Percentiles rank a stretch among this genome's conserved stretches.
Conservation (phyloP, 2,888 invertebrate species). For the Odontomyia ornata region DNA sequence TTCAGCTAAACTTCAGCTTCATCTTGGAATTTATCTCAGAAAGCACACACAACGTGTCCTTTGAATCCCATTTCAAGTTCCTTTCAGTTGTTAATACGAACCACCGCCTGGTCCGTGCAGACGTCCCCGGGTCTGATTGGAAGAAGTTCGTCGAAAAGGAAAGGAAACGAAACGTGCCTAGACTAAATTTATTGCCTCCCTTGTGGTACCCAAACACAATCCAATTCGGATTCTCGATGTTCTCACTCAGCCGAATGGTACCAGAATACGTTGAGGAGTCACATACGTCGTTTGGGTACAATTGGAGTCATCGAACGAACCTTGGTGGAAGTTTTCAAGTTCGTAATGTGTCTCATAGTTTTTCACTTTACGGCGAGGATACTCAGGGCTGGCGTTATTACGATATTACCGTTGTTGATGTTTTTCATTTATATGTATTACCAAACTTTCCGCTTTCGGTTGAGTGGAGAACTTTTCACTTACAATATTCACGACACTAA, state of each 20-base stretch:
- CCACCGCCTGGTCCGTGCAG: not conserved
- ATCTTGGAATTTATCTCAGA: not conserved
- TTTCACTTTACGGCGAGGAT: constrained; percentile 12
- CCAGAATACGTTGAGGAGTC: too few relatives aligned
- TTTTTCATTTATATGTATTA: too few relatives aligned
- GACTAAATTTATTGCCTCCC: constrained; percentile 61
- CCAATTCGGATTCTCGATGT: not conserved
- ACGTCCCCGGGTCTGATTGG: not conserved
- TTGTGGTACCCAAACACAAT: constrained; percentile 49
- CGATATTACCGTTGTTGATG: not conserved
- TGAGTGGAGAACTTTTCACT: too few relatives aligned
- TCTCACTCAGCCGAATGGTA: not conserved
- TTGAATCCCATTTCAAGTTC: constrained; percentile 15
- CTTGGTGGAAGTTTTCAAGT: constrained; percentile 14
- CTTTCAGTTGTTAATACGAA: constrained; percentile 39
- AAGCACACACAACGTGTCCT: constrained; percentile 2
- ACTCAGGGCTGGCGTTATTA: not conserved
- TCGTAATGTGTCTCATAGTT: constrained; percentile 21
- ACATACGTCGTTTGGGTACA: too few relatives aligned
- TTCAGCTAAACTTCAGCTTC: constrained; percentile 3
- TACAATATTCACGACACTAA: too few relatives aligned
- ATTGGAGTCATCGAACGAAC: not conserved
- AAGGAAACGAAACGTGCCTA: constrained; percentile 57
- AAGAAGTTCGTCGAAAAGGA: constrained; percentile 19
- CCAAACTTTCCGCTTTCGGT: too few relatives aligned